Evolutionary conservation across 2,797 vertebrate species (phyloP).

Genomic region (Enteromius afrohamiltoni): DNA sequence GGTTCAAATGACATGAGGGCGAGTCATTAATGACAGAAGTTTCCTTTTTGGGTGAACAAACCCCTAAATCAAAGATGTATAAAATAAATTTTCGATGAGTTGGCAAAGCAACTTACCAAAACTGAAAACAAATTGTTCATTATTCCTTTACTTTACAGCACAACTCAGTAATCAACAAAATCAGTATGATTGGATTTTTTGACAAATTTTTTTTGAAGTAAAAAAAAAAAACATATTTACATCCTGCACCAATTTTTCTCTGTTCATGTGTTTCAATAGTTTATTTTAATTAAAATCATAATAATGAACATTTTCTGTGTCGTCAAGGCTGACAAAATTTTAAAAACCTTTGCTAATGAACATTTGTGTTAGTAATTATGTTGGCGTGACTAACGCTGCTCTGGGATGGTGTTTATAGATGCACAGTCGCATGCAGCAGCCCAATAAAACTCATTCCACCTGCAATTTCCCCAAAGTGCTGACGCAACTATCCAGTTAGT

Average conservation of each 20-base stretch:
- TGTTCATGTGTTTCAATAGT: not conserved
- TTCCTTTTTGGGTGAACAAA: not conserved
- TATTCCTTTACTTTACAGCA: not conserved
- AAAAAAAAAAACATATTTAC: not conserved
- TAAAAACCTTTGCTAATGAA: not conserved
- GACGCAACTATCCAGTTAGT: slow-evolving; percentile 13
- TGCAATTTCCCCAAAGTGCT: not conserved
- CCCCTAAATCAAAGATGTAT: not conserved
- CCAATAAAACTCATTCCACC: not conserved
- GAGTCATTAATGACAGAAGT: not conserved
- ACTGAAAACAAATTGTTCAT: not conserved
- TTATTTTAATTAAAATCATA: not conserved
- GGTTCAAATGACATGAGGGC: not conserved
- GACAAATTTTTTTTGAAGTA: too few relatives aligned
- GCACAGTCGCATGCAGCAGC: not conserved
- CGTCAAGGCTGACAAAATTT: not conserved
- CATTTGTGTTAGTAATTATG: not conserved
- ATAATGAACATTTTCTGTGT: not conserved
- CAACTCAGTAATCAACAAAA: not conserved
- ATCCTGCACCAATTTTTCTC: not conserved
- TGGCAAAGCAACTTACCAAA: not conserved
- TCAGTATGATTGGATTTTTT: not conserved
- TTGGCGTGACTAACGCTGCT: not conserved
- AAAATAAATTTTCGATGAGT: not conserved
- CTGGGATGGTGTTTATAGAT: slow-evolving; percentile 9